Evolutionary conservation across 2,113 vertebrate genomes (phyloP), one percentile per base, ranked within the genome.

Genomic region (Pygoscelis adeliae): DNA sequence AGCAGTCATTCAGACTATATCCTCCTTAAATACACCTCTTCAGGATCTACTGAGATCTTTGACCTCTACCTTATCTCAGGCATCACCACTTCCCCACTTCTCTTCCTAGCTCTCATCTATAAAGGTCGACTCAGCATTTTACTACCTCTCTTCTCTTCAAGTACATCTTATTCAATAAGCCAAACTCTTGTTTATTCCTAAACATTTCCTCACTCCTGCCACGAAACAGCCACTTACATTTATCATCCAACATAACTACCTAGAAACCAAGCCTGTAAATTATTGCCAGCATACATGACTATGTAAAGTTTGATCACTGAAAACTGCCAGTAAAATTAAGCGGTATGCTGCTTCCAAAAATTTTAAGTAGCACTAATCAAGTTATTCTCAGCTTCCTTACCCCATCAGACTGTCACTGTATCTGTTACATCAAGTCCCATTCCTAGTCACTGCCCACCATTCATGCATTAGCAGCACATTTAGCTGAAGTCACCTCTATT

Each of bases 201-300:
- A 97, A 59, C 14, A 44, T 19, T 52, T 74, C 32, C 83, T 85
- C 11, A 26, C 5, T 82, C 11, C 46, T 66, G 52, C 20, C 34
- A 87, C 22, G 34, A 26, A 58, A 47, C 20, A 87, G 25, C 7
- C 23, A 83, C 13, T 87, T 74, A 80, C 3, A 91, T 96, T 96
- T 89, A 80, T 47, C 46, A 77, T 83, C 82, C 80, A 74, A 74
- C 36, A 29, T 80, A 93, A 90, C n/a, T 61, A 79, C n/a, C 85
- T 67, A 91, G 61, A 97, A 93, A 96, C 78, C 69, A 89, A 96
- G 36, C 13, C n/a, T 59, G 47, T 65, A 62, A 74, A 63, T 34
- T 94, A 85, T 11, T 90, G 69, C 61, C 30, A 91, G 23, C 30
- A 93, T n/a, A 63, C 27, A 56, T 17, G 11, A 47, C 53, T 95